Evolutionary conservation across 2,113 vertebrate genomes (phyloP).

Genomic region (Rhinopomastus cyanomelas): DNA sequence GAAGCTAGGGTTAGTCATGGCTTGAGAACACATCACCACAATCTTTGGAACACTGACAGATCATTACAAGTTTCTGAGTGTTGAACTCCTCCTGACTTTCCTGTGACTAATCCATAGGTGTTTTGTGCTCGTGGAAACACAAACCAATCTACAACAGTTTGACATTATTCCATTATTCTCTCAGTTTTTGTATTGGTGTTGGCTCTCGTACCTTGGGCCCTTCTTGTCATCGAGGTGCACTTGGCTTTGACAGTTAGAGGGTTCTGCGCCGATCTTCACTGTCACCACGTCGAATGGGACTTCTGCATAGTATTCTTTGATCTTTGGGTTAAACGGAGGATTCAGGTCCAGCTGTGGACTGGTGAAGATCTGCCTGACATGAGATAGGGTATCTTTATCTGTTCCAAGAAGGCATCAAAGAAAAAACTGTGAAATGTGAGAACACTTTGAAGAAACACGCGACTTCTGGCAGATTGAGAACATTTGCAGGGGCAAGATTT

Average conservation of each 20-base stretch:
- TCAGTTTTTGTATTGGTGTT: not conserved
- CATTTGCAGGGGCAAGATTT: not conserved
- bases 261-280: constrained; percentile 82
- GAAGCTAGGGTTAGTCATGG: not conserved
- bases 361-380: constrained; percentile 86
- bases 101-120: not conserved
- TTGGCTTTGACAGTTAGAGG: constrained; percentile 76
- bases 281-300: constrained; percentile 89
- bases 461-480: not conserved
- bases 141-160: not conserved
- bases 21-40: not conserved
- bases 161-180: not conserved
- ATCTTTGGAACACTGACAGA: not conserved
- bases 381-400: constrained; percentile 82
- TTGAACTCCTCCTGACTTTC: not conserved
- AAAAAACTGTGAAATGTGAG: constrained; percentile 41
- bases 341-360: constrained; percentile 83
- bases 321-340: constrained; percentile 84
- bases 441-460: constrained; percentile 23
- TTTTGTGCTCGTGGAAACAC: not conserved
- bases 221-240: constrained; percentile 83
- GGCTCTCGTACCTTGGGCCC: constrained; percentile 82
- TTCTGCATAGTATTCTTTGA: constrained; percentile 88
- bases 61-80: not conserved
- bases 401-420: constrained; percentile 63